Evolutionary conservation across 2,113 vertebrate genomes (phyloP), one percentile per base, ranked within the genome.

Genomic region (Myotis yumanensis): DNA sequence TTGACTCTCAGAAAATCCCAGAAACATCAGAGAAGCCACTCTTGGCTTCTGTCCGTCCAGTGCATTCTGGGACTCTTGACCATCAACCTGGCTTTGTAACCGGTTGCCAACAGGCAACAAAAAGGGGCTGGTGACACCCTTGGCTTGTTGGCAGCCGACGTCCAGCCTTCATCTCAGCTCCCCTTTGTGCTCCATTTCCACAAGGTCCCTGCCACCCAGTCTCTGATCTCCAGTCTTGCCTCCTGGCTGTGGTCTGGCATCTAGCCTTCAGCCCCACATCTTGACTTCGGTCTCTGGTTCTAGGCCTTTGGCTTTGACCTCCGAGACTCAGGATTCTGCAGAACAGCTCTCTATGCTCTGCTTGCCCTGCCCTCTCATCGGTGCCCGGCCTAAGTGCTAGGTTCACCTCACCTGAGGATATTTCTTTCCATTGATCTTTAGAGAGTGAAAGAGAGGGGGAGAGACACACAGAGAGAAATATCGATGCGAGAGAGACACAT

Each of bases 71-170:
- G 23, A 64, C 32, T 40, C 15, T 48, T 73, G 37, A 72, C 32
- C 66, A 30, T 2, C 18, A 28, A 28, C 2, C 20, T 88, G 84
- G 68, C 37, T 54, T 62, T 11, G 9, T 72, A 80, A 43, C 23
- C 25, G 35, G 20, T 72, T 11, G 9, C 64, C 54, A 37, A 73
- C 8, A 66, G 46, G 73, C 81, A 48, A 22, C 25, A 32, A 37
- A 68, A 80, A 69, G 52, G 20, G 25, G 32, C 32, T 15, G 48
- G 40, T 48, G 37, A 81, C 11, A 57, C 12, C 66, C 25, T 76
- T 11, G 4, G 12, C 54, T 68, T 6, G 0, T 1, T n/a, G n/a
- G 59, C 0, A 23, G 71, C 37, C 2, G 4, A 1, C 0, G 0
- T 75, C 52, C 91, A 43, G 11, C 28, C 7, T 75, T 66, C 16